Percentiles rank a stretch among this genome's conserved stretches.
Conservation (phyloP, 2,113 vertebrate genomes). For the Engystomops pustulosus region DNA sequence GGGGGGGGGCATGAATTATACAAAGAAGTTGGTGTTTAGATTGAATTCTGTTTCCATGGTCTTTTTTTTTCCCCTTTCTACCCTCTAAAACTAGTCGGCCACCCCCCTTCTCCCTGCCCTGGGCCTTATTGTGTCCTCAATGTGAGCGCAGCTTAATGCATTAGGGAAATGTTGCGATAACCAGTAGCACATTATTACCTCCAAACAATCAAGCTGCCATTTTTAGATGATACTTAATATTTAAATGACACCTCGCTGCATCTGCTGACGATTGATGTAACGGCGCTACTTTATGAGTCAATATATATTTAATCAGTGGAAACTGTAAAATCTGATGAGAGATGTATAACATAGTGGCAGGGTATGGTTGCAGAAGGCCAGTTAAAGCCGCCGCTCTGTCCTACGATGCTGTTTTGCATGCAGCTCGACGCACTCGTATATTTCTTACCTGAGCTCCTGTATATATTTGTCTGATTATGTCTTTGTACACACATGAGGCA, state of each 20-base stretch:
- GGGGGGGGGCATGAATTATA: slow-evolving; percentile 17
- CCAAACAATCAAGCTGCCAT: slow-evolving; percentile 90
- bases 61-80: slow-evolving; percentile 23
- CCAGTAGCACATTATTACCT: slow-evolving; percentile 79
- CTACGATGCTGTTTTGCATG: slow-evolving; percentile 53
- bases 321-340: slow-evolving; percentile 90
- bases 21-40: slow-evolving; percentile 25
- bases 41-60: not conserved
- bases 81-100: slow-evolving; percentile 10
- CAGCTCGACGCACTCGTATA: slow-evolving; percentile 28
- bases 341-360: slow-evolving; percentile 73
- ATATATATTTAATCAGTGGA: slow-evolving; percentile 90
- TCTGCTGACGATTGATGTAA: slow-evolving; percentile 89
- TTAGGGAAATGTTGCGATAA: slow-evolving; percentile 72
- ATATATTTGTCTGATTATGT: slow-evolving; percentile 56
- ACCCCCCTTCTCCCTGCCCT: slow-evolving; percentile 18
- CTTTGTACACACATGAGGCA: slow-evolving; percentile 40
- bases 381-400: slow-evolving; percentile 58
- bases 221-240: slow-evolving; percentile 94
- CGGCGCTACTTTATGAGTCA: slow-evolving; percentile 90
- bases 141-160: slow-evolving; percentile 66
- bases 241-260: slow-evolving; percentile 86
- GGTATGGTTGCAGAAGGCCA: slow-evolving; percentile 59
- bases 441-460: slow-evolving; percentile 54
- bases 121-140: slow-evolving; percentile 56